Evolutionary conservation across 1,140 invertebrate species (phyloP).

Genomic region (Drosophila gunungcola): DNA sequence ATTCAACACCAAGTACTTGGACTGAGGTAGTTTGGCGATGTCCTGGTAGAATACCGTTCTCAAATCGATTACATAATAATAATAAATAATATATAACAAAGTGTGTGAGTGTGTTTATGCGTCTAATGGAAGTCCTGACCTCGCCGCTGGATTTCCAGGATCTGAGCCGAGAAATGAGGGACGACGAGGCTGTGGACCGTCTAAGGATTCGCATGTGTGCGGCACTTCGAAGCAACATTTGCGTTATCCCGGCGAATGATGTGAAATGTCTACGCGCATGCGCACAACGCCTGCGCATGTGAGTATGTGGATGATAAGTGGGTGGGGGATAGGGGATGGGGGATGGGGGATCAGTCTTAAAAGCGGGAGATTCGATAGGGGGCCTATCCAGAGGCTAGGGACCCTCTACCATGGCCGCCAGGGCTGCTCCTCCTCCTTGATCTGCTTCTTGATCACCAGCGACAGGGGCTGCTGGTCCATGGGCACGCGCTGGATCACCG

Average conservation of each 20-base stretch:
- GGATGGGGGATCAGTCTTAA: constrained; percentile 61
- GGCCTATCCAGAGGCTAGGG: neutral
- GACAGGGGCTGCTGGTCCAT: constrained; percentile 89
- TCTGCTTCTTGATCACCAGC: constrained; percentile 86
- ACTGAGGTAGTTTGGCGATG: constrained; percentile 77
- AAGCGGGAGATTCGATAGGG: constrained; percentile 61
- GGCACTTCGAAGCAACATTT: constrained; percentile 71
- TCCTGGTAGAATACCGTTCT: constrained; percentile 69
- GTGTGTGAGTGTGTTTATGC: constrained; percentile 29
- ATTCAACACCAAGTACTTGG: constrained; percentile 82
- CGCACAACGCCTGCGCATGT: constrained; percentile 65
- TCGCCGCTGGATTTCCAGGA: constrained; percentile 25
- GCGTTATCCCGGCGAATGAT: constrained; percentile 65
- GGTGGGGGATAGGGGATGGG: neutral
- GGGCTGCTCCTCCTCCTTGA: constrained; percentile 86
- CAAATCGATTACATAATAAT: constrained; percentile 70
- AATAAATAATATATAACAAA: constrained; percentile 82
- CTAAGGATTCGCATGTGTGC: constrained; percentile 60
- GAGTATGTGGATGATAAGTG: constrained; percentile 35
- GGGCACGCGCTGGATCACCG: constrained; percentile 84
- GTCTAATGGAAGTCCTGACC: constrained; percentile 31
- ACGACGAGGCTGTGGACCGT: constrained; percentile 17
- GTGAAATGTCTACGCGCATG: constrained; percentile 71
- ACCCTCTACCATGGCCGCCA: constrained; percentile 90
- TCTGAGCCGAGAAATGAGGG: neutral